A percentile compares a stretch with the other conserved stretches of the same genome.
phyloP scores from a whole-genome alignment of 2,888 invertebrate species.

The Cerceris ruficornis region DNA sequence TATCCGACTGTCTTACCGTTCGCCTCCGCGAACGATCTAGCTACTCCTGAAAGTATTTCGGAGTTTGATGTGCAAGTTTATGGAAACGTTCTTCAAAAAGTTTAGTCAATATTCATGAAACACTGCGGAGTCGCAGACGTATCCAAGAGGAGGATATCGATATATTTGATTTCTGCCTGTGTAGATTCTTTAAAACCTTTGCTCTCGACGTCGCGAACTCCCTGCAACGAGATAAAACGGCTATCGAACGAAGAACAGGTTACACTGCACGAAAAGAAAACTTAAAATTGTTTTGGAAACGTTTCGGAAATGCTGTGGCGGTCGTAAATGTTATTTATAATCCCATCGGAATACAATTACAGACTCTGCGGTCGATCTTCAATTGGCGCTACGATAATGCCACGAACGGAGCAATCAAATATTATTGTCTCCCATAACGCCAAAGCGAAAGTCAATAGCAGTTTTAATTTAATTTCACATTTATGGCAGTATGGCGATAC shows the following conservation, averaged over 20 bases:
- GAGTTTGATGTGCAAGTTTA: too few species aligned
- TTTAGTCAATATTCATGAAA: too few species aligned
- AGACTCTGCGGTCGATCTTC: not conserved
- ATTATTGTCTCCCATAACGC: slow-evolving; percentile 5
- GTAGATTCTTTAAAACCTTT: too few species aligned
- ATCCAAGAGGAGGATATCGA: too few species aligned
- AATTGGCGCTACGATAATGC: not conserved
- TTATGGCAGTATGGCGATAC: not conserved
- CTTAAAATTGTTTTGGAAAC: not conserved
- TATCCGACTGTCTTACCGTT: not conserved
- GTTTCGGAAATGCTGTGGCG: not conserved
- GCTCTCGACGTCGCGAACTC: too few species aligned
- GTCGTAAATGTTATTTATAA: not conserved
- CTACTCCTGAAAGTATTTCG: too few species aligned
- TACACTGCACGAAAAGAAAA: not conserved
- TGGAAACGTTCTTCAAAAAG: too few species aligned
- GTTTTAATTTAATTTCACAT: slow-evolving; percentile 20
- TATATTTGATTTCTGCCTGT: too few species aligned
- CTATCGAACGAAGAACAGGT: too few species aligned
- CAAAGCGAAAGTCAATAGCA: slow-evolving; percentile 7
- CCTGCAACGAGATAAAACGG: too few species aligned
- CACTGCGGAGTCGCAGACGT: too few species aligned
- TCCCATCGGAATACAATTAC: slow-evolving; percentile 6
- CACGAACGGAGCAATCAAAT: not conserved
- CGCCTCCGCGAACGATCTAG: too few species aligned